Evolutionary conservation across 2,113 vertebrate species (phyloP), one percentile per base, ranked within the genome.

Genomic region (Ictidomys tridecemlineatus): DNA sequence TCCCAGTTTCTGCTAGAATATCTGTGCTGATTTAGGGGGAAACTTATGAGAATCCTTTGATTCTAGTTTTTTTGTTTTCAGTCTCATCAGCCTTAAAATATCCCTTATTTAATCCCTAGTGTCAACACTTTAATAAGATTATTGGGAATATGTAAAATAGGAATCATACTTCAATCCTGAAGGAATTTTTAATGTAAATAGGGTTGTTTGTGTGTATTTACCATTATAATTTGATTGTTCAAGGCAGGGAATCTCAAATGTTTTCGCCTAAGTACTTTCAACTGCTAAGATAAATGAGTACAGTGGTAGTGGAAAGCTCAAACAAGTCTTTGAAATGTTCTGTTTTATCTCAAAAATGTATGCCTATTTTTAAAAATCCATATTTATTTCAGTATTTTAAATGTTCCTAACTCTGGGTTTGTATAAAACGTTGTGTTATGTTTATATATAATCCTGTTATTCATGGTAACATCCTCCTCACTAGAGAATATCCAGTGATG

Each of bases 351-450:
- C 13, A 92, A 94, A 93, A 82, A 18, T 4, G 0, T 58, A 69
- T 67, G 18, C 9, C 34, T 78, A 77, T 95, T 96, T 97, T 93
- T 65, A 91, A 82, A 63, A 77, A 85, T 89, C 37, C 16, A 45
- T 39, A 6, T 70, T 95, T 92, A 82, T 76, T 95, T 91, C 42
- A 80, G 17, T 88, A 72, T 85, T 96, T 87, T 74, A 96, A 90
- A 72, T 72, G 56, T 22, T 96, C 58, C 45, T 30, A 79, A 78
- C 24, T 32, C 63, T 67, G 56, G 5, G 51, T 86, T 89, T 83
- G 14, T 39, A 16, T 83, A 91, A 89, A 86, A 28, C 76, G 2
- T 51, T 73, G 2, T 32, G 2, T 39, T 84, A 13, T 30, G 18
- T 61, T 96, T 63, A 48, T 20, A 4, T 83, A 24, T 45, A 83